Evolutionary conservation across 2,888 invertebrate genomes (phyloP).

Genomic region (Drosophila birchii): DNA sequence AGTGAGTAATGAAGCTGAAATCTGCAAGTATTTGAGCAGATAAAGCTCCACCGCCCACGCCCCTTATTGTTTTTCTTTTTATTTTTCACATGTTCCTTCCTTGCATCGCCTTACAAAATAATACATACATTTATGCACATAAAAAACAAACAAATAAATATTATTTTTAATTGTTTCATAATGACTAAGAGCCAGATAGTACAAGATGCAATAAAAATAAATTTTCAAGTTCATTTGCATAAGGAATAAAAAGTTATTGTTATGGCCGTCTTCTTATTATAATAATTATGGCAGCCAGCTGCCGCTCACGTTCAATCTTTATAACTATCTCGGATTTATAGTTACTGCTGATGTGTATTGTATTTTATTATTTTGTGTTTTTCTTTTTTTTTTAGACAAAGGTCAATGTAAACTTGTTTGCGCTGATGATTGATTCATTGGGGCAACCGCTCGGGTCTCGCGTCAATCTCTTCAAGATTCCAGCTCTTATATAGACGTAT

Average conservation of each 20-base stretch:
- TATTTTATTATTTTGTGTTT: background rate
- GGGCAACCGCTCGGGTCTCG: slow-evolving; percentile 7
- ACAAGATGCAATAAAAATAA: slow-evolving; percentile 38
- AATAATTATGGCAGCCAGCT: slow-evolving; percentile 17
- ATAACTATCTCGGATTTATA: slow-evolving; percentile 16
- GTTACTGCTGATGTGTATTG: slow-evolving; percentile 18
- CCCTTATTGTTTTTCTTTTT: background rate
- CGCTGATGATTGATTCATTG: slow-evolving; percentile 36
- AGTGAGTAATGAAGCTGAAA: slow-evolving; percentile 48
- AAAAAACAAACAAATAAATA: background rate
- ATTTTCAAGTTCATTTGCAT: slow-evolving; percentile 65
- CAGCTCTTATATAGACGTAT: slow-evolving; percentile 61
- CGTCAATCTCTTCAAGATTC: slow-evolving; percentile 50
- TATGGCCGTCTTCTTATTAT: slow-evolving; percentile 37
- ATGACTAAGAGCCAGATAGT: slow-evolving; percentile 38
- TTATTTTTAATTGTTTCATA: slow-evolving; percentile 37
- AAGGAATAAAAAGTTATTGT: slow-evolving; percentile 44
- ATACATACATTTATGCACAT: background rate
- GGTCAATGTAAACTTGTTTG: slow-evolving; percentile 39
- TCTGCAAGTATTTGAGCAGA: slow-evolving; percentile 42
- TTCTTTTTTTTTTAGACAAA: slow-evolving; percentile 8
- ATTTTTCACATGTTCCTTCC: background rate
- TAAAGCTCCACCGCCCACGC: slow-evolving; percentile 27
- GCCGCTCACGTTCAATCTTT: slow-evolving; percentile 19
- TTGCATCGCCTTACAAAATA: slow-evolving; percentile 1